phyloP scores from a whole-genome alignment of 2,888 invertebrate species.

The Rhodophaea formosa region DNA sequence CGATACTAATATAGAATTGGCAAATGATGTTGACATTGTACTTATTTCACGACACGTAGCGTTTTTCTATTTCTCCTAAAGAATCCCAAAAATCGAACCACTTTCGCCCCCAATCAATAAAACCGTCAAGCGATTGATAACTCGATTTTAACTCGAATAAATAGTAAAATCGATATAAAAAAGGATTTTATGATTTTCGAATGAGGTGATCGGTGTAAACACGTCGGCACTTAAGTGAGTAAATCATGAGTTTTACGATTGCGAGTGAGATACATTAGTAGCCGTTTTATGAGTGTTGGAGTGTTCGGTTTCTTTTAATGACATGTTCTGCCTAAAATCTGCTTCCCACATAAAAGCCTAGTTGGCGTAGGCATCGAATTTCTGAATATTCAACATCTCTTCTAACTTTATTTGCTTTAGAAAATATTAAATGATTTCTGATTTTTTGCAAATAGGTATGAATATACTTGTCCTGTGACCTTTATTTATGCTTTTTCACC shows the following conservation, averaged over 20 bases:
- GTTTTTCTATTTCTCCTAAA: neutral
- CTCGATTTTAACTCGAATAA: slow-evolving; percentile 1
- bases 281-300: slow-evolving; percentile 2
- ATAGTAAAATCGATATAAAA: slow-evolving; percentile 20
- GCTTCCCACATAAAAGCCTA: neutral
- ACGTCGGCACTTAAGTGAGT: slow-evolving; percentile 14
- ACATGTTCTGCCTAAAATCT: slow-evolving; percentile 2
- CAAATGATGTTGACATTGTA: no score
- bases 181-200: slow-evolving; percentile 25
- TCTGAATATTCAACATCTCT: neutral
- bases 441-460: no score
- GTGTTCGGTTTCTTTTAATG: neutral
- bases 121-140: slow-evolving; percentile 5
- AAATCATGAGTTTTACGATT: slow-evolving; percentile 17
- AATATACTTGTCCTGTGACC: no score
- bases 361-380: neutral
- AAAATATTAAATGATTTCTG: no score
- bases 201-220: slow-evolving; percentile 26
- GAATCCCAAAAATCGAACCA: neutral
- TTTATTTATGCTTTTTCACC: no score
- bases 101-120: slow-evolving; percentile 8
- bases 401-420: no score
- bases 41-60: no score
- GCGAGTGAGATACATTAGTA: slow-evolving; percentile 12
- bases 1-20: no score